phyloP scores from a whole-genome alignment of 2,113 vertebrate species.

The Lates calcarifer region DNA sequence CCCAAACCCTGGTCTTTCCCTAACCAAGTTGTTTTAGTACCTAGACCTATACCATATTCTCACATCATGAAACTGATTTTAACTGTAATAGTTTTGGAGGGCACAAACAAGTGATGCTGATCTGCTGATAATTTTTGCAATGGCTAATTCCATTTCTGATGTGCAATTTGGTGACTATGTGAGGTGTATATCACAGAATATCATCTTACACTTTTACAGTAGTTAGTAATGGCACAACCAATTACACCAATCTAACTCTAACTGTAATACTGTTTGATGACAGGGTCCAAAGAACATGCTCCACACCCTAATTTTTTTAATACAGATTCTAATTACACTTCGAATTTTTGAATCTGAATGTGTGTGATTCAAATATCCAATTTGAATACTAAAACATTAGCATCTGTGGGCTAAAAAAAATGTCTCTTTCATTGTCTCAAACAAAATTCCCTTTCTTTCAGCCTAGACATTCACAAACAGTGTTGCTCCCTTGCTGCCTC shows the following conservation, averaged over 20 bases:
- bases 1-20: background rate
- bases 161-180: background rate
- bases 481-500: conserved; percentile 86
- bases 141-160: background rate
- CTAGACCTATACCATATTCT: background rate
- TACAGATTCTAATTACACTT: background rate
- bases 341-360: conserved; percentile 1
- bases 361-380: background rate
- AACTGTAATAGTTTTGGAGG: background rate
- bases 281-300: background rate
- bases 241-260: background rate
- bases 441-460: conserved; percentile 72
- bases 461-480: conserved; percentile 73
- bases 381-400: conserved; percentile 33
- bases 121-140: background rate
- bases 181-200: background rate
- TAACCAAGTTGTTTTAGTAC: background rate
- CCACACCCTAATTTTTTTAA: background rate
- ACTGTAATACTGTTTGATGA: background rate
- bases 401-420: conserved; percentile 32
- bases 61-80: background rate
- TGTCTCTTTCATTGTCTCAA: conserved; percentile 56
- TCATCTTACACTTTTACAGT: background rate
- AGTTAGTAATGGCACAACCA: background rate
- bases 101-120: background rate